phyloP scores from a whole-genome alignment of 1,140 invertebrate genomes.

The Contarinia nasturtii region DNA sequence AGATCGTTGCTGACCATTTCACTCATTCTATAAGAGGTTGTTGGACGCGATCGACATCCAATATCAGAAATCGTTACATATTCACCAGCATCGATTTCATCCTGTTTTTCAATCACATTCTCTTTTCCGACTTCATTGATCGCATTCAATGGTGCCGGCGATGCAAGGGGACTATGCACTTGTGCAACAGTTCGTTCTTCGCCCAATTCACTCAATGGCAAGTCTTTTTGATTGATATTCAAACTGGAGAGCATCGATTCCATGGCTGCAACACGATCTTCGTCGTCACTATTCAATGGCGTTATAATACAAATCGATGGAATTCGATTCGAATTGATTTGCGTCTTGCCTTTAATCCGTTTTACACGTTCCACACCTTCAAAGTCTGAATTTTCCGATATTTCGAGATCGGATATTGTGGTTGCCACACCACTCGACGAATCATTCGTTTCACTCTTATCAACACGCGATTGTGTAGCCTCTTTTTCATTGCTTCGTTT shows the following conservation, averaged over 20 bases:
- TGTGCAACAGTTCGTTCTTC: neutral
- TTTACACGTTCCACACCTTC: constrained; percentile 70
- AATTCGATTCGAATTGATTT: constrained; percentile 68
- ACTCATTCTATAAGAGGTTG: constrained; percentile 25
- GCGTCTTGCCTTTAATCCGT: constrained; percentile 66
- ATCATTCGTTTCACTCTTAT: constrained; percentile 49
- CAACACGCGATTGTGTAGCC: constrained; percentile 30
- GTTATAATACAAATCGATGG: constrained; percentile 86
- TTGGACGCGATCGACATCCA: constrained; percentile 34
- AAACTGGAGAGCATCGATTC: constrained; percentile 17
- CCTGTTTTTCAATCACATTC: constrained; percentile 22
- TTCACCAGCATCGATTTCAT: constrained; percentile 45
- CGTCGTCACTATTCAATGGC: constrained; percentile 70
- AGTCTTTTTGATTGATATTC: neutral
- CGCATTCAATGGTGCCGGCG: too few relatives aligned
- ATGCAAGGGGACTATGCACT: neutral
- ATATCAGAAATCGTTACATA: constrained; percentile 71
- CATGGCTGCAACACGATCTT: constrained; percentile 20
- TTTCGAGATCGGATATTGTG: constrained; percentile 44
- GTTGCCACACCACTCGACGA: constrained; percentile 65
- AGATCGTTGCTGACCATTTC: too few relatives aligned
- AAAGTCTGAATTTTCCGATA: constrained; percentile 64
- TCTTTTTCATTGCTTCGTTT: constrained; percentile 25
- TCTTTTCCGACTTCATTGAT: constrained; percentile 18
- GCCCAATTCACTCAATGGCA: neutral